A percentile compares a stretch with the other conserved stretches of the same genome.
These are phyloP conservation scores for Otus sunia DNA, from an alignment of 2,113 vertebrate genomes.

Conservation along the genomic window DNA sequence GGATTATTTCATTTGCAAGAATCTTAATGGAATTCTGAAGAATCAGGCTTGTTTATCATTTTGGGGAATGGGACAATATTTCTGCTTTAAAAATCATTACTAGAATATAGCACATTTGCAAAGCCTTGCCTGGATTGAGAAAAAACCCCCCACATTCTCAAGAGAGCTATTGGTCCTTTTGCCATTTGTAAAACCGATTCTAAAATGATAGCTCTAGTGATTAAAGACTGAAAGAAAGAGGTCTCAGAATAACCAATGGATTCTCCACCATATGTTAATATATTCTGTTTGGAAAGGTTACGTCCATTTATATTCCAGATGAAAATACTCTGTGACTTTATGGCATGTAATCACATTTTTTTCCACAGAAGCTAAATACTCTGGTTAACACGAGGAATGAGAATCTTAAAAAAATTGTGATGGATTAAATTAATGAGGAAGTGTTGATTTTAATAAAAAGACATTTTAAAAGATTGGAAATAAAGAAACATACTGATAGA, in stretches of 20 bases:
- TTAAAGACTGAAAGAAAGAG: slow-evolving; percentile 27
- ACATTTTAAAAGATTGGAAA: not conserved
- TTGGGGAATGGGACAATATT: not conserved
- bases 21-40: not conserved
- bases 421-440: not conserved
- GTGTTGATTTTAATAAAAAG: not conserved
- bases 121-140: not conserved
- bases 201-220: slow-evolving; percentile 27
- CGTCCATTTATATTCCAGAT: slow-evolving; percentile 46
- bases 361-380: not conserved
- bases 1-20: not conserved
- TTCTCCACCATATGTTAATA: slow-evolving; percentile 34
- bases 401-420: not conserved
- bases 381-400: not conserved
- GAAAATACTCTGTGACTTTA: slow-evolving; percentile 31
- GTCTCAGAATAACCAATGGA: slow-evolving; percentile 1
- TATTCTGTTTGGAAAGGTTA: slow-evolving; percentile 58
- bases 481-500: not conserved
- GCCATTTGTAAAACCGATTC: not conserved
- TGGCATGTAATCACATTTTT: not conserved
- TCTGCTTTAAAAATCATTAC: not conserved
- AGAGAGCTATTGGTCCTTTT: not conserved
- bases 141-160: not conserved
- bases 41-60: slow-evolving; percentile 11
- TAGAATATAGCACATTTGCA: not conserved